Evolutionary conservation across 1,140 invertebrate genomes (phyloP), one percentile per base, ranked within the genome.

Genomic region (Fopius arisanus): DNA sequence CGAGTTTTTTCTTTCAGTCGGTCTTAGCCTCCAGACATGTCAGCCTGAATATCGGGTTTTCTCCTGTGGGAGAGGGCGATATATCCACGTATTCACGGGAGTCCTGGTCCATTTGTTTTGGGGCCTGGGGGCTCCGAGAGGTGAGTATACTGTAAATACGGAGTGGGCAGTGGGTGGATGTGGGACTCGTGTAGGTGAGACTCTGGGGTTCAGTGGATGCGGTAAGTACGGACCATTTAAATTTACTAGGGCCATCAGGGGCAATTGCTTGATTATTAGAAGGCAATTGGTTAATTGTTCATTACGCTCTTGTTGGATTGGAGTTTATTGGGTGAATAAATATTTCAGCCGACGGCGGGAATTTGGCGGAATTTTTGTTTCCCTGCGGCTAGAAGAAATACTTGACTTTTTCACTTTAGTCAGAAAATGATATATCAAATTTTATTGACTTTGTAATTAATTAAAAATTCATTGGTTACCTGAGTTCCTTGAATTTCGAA

Each of bases 41-140:
- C 41, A 69, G 19, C 26, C 41, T 69, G 41, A 51, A 69, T 69
- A 69, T 69, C 67, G 26, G 67, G n/a, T 28, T 69, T 69, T 69
- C 23, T 51, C 40, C 66, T 21, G 14, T 69, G 33, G 33, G 33
- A 12, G 33, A 7, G n/a, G 41, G 33, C 16, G 23, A 67, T 67
- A 23, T 37, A 67, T 67, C 31, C 21, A 41, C 41, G 54, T 62
- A 62, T 62, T 62, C 54, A 26, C 26, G 54, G 21, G 6, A 69
- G 28, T 33, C 41, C 29, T 29, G 67, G 41, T 51, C 67, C 67
- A 69, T 69, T 69, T 69, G 67, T 69, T 54, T 69, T n/a, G 26
- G 67, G 6, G 48, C 7, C 43, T 54, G 14, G 26, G 67, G 6
- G 48, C 7, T 28, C 31, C 19, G 10, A 54, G 23, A 14, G 23